A percentile compares a stretch with the other conserved stretches of the same genome.
phyloP scores from a whole-genome alignment of 2,888 invertebrate genomes.

The Acanthoscelides obtectus region DNA sequence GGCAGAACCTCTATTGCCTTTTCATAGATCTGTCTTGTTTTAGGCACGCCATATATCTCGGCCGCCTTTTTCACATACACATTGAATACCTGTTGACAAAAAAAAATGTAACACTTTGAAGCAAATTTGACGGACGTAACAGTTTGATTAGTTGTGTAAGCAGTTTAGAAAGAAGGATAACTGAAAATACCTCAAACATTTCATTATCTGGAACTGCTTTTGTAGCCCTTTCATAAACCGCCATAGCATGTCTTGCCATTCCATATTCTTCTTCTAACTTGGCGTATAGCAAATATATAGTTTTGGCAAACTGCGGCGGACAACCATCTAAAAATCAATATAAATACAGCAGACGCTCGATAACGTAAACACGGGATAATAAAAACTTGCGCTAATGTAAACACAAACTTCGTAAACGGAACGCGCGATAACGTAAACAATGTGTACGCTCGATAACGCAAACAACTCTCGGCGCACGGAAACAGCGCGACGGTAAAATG shows the following conservation, averaged over 20 bases:
- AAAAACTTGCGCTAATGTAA: too few species aligned
- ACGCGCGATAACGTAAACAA: too few species aligned
- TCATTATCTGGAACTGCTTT: slow-evolving; percentile 87
- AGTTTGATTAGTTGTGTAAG: too few species aligned
- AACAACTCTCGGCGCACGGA: too few species aligned
- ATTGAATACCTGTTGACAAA: slow-evolving; percentile 87
- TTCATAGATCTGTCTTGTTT: slow-evolving; percentile 96
- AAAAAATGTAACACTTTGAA: too few species aligned
- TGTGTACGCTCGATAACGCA: too few species aligned
- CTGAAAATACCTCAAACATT: slow-evolving; percentile 87
- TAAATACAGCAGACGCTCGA: too few species aligned
- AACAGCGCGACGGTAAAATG: too few species aligned
- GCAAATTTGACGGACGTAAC: too few species aligned
- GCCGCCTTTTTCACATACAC: slow-evolving; percentile 98
- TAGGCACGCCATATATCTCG: slow-evolving; percentile 94
- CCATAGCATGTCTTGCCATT: slow-evolving; percentile 95
- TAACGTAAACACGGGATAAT: too few species aligned
- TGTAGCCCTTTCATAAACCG: slow-evolving; percentile 96
- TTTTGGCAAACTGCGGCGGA: slow-evolving; percentile 93
- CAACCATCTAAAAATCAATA: slow-evolving; percentile 80
- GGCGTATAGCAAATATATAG: slow-evolving; percentile 91
- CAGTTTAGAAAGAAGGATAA: too few species aligned
- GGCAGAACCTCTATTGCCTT: slow-evolving; percentile 92
- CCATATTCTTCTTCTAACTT: slow-evolving; percentile 99
- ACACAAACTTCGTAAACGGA: too few species aligned